Percentiles rank a stretch among this genome's conserved stretches.
phyloP scores from a whole-genome alignment of 2,888 invertebrate genomes.

The Callinectes sapidus region DNA sequence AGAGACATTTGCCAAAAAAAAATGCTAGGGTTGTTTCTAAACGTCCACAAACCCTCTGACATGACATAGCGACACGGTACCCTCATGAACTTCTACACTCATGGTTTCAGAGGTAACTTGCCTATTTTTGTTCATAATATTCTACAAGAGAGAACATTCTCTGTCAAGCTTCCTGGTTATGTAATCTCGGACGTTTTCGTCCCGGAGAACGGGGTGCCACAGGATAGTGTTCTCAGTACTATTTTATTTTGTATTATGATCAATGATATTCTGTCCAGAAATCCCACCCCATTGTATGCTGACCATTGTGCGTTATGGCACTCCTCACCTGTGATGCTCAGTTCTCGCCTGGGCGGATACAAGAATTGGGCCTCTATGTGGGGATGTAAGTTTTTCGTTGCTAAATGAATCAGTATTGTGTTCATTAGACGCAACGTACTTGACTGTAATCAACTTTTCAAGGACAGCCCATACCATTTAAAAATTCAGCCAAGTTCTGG shows the following conservation, averaged over 20 bases:
- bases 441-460: too few species aligned
- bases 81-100: slow-evolving; percentile 26
- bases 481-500: too few species aligned
- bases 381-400: too few species aligned
- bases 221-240: neutral
- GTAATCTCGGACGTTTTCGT: slow-evolving; percentile 24
- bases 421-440: too few species aligned
- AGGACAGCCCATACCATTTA: too few species aligned
- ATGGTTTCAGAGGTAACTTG: neutral
- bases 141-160: neutral
- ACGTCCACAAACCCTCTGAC: slow-evolving; percentile 36
- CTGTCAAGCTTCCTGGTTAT: slow-evolving; percentile 37
- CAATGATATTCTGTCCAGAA: neutral
- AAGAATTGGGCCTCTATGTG: too few species aligned
- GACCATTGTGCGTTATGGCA: neutral
- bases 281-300: neutral
- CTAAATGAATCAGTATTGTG: too few species aligned
- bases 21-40: neutral
- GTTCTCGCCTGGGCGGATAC: too few species aligned
- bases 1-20: slow-evolving; percentile 39
- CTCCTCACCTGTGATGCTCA: too few species aligned
- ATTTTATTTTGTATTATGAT: neutral
- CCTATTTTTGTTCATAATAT: neutral
- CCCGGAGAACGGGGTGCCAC: slow-evolving; percentile 25
- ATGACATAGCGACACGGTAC: slow-evolving; percentile 37